phyloP scores from a whole-genome alignment of 2,797 vertebrate genomes.

The Mormyrops boulengeri region DNA sequence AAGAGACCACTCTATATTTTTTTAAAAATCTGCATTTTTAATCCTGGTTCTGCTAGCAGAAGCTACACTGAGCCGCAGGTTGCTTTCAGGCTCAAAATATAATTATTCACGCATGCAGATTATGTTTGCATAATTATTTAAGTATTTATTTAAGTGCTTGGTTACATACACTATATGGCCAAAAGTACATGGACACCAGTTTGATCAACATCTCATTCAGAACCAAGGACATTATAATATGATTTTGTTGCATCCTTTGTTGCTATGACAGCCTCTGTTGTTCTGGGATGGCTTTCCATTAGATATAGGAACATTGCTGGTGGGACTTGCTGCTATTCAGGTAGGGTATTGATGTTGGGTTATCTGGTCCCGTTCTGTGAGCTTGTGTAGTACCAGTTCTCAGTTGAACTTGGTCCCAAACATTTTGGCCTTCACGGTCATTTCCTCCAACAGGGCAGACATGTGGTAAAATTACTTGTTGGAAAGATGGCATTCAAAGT shows the following conservation, averaged over 20 bases:
- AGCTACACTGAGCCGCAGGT: neutral
- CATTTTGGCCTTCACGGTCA: neutral
- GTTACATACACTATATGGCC: neutral
- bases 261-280: neutral
- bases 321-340: neutral
- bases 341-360: neutral
- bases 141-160: neutral
- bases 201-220: neutral
- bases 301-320: neutral
- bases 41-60: neutral
- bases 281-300: neutral
- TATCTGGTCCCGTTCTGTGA: neutral
- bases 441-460: no score
- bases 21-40: neutral
- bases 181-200: neutral
- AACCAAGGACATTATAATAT: neutral
- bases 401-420: neutral
- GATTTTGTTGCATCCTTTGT: neutral
- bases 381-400: neutral
- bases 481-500: neutral
- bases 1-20: neutral
- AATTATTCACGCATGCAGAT: neutral
- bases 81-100: neutral
- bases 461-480: neutral
- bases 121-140: neutral